Evolutionary conservation across 2,888 invertebrate species (phyloP), one percentile per base, ranked within the genome.

Genomic region (Adineta ricciae): DNA sequence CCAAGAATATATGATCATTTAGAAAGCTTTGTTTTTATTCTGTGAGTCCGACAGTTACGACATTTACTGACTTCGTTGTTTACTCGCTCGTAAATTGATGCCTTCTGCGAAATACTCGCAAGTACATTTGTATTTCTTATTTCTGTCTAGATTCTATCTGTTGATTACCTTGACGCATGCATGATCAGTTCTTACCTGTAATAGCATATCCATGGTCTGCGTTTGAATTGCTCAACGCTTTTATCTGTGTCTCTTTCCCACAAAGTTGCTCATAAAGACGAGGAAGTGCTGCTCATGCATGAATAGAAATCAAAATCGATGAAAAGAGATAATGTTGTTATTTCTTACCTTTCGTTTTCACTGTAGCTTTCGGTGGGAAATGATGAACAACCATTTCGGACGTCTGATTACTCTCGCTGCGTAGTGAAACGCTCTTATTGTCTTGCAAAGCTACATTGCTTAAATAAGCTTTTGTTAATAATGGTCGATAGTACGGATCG

Each of bases 321-420:
- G 3, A 9, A 14, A 50, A 50, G n/a, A n/a, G n/a, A n/a, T n/a
- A n/a, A n/a, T n/a, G n/a, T n/a, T n/a, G n/a, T n/a, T n/a, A n/a
- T n/a, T n/a, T n/a, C n/a, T n/a, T 78, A 78, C 78, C 78, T 78
- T 78, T 78, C 3, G 78, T n/a, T 78, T 78, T 78, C 14, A 78
- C 78, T 41, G 78, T 78, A 24, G 78, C 41, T 78, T 78, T 78
- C 0, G 78, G 78, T n/a, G 78, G 24, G 41, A 78, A 78, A 41
- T 78, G 9, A 41, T 38, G 24, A 1, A 41, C 24, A 24, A 78
- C 41, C 24, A n/a, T 41, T 78, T 41, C 21, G 14, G 27, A 56
- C 36, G 4, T 21, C 21, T 38, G 8, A 19, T 38, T 38, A 7
- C 2, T 3, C 24, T 78, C 14, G 3, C 78, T 78, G 41, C 7